phyloP scores from a whole-genome alignment of 2,797 vertebrate species.

The Pygocentrus nattereri region DNA sequence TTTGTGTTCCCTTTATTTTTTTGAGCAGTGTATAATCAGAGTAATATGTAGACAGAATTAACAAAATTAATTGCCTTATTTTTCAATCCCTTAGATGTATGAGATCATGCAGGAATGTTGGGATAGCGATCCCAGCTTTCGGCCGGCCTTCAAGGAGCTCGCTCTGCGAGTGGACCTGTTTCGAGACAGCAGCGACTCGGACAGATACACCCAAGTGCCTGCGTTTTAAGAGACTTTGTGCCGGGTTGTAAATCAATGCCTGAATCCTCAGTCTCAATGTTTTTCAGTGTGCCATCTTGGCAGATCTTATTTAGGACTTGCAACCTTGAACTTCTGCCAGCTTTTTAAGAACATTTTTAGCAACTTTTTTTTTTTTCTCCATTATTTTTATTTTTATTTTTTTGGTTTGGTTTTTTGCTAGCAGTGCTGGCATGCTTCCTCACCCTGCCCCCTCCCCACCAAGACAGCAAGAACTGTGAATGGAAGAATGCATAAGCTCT shows the following conservation, averaged over 20 bases:
- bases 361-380: slow-evolving; percentile 49
- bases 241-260: slow-evolving; percentile 25
- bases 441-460: neutral
- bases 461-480: slow-evolving; percentile 53
- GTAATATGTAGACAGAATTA: neutral
- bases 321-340: slow-evolving; percentile 62
- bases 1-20: no score
- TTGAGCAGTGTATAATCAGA: no score
- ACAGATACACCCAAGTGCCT: slow-evolving; percentile 69
- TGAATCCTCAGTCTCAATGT: slow-evolving; percentile 1
- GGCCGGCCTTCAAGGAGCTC: slow-evolving; percentile 80
- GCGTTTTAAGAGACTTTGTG: slow-evolving; percentile 45
- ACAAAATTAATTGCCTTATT: neutral
- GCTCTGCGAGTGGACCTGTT: slow-evolving; percentile 78
- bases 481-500: slow-evolving; percentile 43
- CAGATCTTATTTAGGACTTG: slow-evolving; percentile 50
- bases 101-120: slow-evolving; percentile 83
- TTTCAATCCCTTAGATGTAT: slow-evolving; percentile 68
- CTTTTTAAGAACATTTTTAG: slow-evolving; percentile 62
- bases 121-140: slow-evolving; percentile 73
- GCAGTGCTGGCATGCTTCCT: slow-evolving; percentile 75
- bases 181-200: slow-evolving; percentile 76
- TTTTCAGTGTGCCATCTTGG: slow-evolving; percentile 43
- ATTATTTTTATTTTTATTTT: no score
- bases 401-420: slow-evolving; percentile 63